Conservation (phyloP, 2,888 invertebrate species). For the Didymodactylos carnosus region DNA sequence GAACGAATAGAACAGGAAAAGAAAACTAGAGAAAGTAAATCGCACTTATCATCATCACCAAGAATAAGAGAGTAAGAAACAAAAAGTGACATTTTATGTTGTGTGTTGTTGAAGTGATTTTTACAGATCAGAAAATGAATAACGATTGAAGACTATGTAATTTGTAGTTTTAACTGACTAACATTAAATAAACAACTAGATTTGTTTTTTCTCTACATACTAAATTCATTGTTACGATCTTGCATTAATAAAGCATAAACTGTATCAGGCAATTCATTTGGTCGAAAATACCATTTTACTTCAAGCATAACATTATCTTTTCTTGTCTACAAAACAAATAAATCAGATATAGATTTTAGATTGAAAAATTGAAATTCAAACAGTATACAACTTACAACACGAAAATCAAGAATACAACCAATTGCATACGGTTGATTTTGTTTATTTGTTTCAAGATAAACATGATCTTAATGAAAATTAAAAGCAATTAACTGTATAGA, state of each 20-base stretch:
- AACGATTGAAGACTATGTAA: no score
- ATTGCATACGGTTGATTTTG: conserved; percentile 12
- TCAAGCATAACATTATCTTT: conserved; percentile 38
- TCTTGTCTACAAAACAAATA: conserved; percentile 34
- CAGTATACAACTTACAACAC: not conserved
- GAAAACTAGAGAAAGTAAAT: no score
- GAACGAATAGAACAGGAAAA: no score
- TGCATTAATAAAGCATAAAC: conserved; percentile 38
- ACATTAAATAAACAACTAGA: no score
- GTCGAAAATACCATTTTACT: conserved; percentile 41
- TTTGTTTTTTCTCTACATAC: no score
- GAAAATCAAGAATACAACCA: conserved; percentile 9
- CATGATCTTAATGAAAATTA: conserved; percentile 1
- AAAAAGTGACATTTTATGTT: no score
- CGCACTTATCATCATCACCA: no score
- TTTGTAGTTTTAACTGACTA: no score
- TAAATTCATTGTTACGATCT: conserved; percentile 30
- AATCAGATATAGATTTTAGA: not conserved
- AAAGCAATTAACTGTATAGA: not conserved
- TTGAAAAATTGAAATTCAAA: not conserved
- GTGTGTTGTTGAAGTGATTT: no score
- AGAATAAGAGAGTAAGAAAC: no score
- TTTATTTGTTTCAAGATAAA: conserved; percentile 12
- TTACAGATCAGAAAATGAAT: no score
- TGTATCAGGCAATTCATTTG: conserved; percentile 40